Evolutionary conservation across 2,888 invertebrate genomes (phyloP), one percentile per base, ranked within the genome.

Genomic region (Drosophila prostipennis): DNA sequence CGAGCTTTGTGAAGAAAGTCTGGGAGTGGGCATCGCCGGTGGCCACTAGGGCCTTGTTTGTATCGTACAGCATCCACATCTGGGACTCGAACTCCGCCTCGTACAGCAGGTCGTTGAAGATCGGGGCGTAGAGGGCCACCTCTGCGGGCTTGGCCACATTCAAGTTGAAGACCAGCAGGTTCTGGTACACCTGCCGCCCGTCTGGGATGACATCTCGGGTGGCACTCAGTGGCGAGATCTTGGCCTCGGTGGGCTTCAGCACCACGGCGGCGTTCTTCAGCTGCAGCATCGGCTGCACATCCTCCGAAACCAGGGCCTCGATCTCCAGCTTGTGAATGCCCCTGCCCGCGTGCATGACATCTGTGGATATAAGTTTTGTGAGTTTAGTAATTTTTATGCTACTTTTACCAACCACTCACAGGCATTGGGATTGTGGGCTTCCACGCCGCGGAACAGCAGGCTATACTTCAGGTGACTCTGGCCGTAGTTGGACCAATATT

Each of bases 41-140:
- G 54, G 94, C 95, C 82, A 98, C 91, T 61, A 96, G 94, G 89
- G 97, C 96, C 92, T 99, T 99, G 92, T 97, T 97, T 63, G 93
- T 92, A 92, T 98, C 98, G 93, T 96, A 99, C 71, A 99, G 89
- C 96, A 98, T 97, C 98, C 99, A 99, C 91, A 99, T 93, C 92
- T 99, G 98, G 7, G 98, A 96, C 92, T 99, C 99, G 91, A 96
- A 98, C 92, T 98, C 98, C 0, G 96, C 96, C 92, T 99, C 99
- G 91, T 99, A 99, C 42, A 99, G 93, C 89, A 97, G 94, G 89
- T 97, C 96, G 91, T 96, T 96, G 39, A 99, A 93, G 64, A 97
- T 89, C 0, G 97, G 94, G 68, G 96, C 95, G 89, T 96, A 95
- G 0, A 97, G 94, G 0, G 96, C 92, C 45, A 97, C 95, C 92